These are phyloP conservation scores for Oreochromis mossambicus DNA, from an alignment of 2,797 vertebrate genomes.

Conservation along the genomic window DNA sequence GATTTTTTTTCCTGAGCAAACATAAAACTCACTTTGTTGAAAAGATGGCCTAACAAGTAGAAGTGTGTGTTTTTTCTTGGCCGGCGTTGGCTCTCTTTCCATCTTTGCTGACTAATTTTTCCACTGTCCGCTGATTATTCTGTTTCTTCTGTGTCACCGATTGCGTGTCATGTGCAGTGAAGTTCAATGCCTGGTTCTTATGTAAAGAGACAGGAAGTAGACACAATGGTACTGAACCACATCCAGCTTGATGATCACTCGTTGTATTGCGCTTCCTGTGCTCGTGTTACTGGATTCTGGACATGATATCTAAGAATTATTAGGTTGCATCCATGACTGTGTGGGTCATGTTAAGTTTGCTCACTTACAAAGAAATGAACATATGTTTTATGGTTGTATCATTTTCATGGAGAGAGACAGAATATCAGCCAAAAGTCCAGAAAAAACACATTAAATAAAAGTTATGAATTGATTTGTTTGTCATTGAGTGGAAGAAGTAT, in stretches of 20 bases:
- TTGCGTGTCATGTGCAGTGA: neutral
- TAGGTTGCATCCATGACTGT: neutral
- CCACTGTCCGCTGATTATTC: neutral
- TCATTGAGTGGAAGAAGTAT: too few species aligned
- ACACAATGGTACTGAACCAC: neutral
- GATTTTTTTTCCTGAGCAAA: neutral
- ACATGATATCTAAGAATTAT: neutral
- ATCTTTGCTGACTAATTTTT: neutral
- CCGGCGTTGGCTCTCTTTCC: neutral
- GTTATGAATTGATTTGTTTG: too few species aligned
- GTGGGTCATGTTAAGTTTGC: neutral
- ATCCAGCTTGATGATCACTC: neutral
- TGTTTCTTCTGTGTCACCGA: neutral
- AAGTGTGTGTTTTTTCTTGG: neutral
- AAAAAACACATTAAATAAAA: neutral
- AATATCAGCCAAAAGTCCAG: neutral
- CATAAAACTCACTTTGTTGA: neutral
- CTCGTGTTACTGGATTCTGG: neutral
- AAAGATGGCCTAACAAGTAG: neutral
- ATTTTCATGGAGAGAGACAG: neutral
- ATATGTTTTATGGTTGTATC: accelerated
- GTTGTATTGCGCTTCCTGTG: neutral
- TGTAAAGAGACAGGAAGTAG: neutral
- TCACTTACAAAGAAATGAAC: neutral
- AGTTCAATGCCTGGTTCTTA: slow-evolving; percentile 12